Evolutionary conservation across 2,797 vertebrate species (phyloP).

Genomic region (Adelosebastes latens): DNA sequence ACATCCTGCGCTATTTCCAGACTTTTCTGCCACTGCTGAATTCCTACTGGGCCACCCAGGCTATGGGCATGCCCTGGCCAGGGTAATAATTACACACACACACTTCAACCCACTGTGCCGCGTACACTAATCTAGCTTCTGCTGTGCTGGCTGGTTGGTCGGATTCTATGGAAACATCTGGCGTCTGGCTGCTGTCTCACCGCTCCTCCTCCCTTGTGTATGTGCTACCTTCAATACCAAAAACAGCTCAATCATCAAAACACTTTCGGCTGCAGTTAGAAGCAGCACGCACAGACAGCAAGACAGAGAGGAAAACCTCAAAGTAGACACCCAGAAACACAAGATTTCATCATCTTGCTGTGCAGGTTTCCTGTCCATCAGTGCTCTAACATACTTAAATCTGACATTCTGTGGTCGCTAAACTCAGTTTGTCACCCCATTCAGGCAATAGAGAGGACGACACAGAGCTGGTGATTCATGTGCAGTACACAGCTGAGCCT

Average conservation of each 20-base stretch:
- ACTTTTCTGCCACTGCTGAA: constrained; percentile 27
- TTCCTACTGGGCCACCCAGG: constrained; percentile 69
- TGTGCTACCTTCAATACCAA: constrained; percentile 39
- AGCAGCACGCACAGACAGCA: neutral
- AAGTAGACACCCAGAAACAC: constrained; percentile 1
- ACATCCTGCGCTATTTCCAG: constrained; percentile 34
- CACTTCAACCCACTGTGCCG: constrained; percentile 19
- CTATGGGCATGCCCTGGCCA: constrained; percentile 55
- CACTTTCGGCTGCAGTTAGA: constrained; percentile 37
- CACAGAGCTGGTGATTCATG: neutral
- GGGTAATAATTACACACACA: constrained; percentile 60
- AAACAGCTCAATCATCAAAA: constrained; percentile 63
- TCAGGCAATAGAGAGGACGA: neutral
- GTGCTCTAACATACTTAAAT: neutral
- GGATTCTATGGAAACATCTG: constrained; percentile 72
- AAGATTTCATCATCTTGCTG: neutral
- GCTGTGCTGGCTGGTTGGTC: constrained; percentile 31
- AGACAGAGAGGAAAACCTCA: constrained; percentile 14
- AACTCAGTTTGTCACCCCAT: neutral
- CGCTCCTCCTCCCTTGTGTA: constrained; percentile 32
- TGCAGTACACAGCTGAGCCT: constrained; percentile 60
- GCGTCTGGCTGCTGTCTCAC: constrained; percentile 62
- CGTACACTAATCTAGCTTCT: constrained; percentile 39
- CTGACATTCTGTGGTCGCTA: neutral
- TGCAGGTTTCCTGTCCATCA: neutral